A percentile compares a stretch with the other conserved stretches of the same genome.
These are phyloP conservation scores for Passerina amoena DNA, from an alignment of 2,113 vertebrate species.

Conservation along the genomic window DNA sequence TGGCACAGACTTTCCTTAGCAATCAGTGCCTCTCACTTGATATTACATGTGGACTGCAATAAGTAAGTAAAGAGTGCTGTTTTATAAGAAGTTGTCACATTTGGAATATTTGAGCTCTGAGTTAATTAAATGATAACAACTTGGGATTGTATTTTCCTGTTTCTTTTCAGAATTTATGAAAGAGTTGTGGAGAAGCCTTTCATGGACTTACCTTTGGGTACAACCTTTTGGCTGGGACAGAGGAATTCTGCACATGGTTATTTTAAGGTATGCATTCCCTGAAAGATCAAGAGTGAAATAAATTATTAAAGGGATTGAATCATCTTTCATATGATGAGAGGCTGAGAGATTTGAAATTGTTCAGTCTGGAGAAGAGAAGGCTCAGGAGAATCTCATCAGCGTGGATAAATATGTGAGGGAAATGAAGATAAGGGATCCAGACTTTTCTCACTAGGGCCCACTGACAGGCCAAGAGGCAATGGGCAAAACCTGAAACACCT, in stretches of 20 bases:
- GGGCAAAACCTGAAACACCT: neutral
- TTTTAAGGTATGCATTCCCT: conserved; percentile 85
- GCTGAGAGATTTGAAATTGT: neutral
- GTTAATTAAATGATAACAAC: neutral
- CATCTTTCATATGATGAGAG: neutral
- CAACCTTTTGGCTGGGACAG: conserved; percentile 94
- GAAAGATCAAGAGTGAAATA: neutral
- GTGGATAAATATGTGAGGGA: neutral
- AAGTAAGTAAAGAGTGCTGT: conserved; percentile 77
- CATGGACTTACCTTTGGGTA: conserved; percentile 88
- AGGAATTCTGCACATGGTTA: conserved; percentile 93
- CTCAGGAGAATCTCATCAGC: neutral
- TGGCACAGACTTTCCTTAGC: conserved; percentile 96
- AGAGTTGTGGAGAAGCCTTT: conserved; percentile 90
- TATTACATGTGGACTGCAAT: conserved; percentile 95
- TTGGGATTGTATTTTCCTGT: neutral
- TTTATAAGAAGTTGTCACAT: neutral
- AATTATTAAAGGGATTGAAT: neutral
- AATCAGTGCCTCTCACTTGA: conserved; percentile 92
- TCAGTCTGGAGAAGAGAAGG: neutral
- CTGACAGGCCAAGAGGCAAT: neutral
- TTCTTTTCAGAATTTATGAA: conserved; percentile 90
- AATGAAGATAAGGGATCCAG: neutral
- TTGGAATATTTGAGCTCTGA: neutral
- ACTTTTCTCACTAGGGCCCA: neutral